A percentile compares a stretch with the other conserved stretches of the same genome.
Conservation (phyloP, 2,113 vertebrate genomes). For the Tinamus guttatus region DNA sequence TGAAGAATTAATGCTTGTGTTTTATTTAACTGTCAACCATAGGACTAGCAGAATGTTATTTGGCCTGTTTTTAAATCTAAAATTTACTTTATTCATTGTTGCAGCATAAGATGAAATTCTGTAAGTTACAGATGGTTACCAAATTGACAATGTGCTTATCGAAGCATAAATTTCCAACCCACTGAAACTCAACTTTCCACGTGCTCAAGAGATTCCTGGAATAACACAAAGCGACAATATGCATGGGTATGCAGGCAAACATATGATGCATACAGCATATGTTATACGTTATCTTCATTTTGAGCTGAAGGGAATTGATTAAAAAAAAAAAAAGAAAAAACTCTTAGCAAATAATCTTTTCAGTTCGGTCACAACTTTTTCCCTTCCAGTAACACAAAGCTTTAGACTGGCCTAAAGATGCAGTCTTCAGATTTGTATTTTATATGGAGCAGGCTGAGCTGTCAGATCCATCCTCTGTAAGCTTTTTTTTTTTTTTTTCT, state of each 20-base stretch:
- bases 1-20: neutral
- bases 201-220: slow-evolving; percentile 42
- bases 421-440: neutral
- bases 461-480: accelerated
- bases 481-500: neutral
- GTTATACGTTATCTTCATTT: neutral
- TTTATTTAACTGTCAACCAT: neutral
- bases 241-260: slow-evolving; percentile 33
- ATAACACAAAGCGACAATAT: slow-evolving; percentile 52
- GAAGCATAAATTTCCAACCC: slow-evolving; percentile 61
- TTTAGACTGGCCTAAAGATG: neutral
- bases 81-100: neutral
- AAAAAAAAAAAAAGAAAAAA: neutral
- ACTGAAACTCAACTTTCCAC: slow-evolving; percentile 18
- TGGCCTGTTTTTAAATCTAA: neutral
- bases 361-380: neutral
- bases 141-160: slow-evolving; percentile 34
- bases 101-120: neutral
- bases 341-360: neutral
- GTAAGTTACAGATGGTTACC: slow-evolving; percentile 63
- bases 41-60: neutral
- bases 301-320: neutral
- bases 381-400: too few species aligned
- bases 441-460: accelerated
- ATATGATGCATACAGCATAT: slow-evolving; percentile 52